Evolutionary conservation across 2,888 invertebrate species (phyloP), one percentile per base, ranked within the genome.

Genomic region (Linyphia triangularis): DNA sequence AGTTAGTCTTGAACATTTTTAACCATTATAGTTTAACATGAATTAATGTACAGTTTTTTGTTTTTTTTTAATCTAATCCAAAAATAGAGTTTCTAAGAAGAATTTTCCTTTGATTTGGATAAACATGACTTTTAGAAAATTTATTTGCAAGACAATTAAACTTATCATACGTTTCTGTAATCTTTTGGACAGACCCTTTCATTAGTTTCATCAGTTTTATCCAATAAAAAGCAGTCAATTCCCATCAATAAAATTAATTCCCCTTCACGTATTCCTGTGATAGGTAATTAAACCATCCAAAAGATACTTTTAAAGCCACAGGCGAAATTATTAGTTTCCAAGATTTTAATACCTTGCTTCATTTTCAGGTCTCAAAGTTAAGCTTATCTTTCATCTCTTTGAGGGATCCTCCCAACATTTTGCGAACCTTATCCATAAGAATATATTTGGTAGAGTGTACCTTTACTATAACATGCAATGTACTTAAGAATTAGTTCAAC

Each of bases 291-390:
- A n/a, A 33, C 30, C 28, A 67, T n/a, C n/a, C n/a, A 16, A 40
- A 72, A 43, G 22, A 13, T 72, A 22, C 43, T 69, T 33, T 16
- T 72, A 19, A 43, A 13, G 24, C 51, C n/a, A 19, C 1, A 43
- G 43, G n/a, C 24, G 43, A 72, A 22, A 72, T 43, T 72, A 72
- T 22, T 72, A 30, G 67, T 33, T 22, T 4, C 19, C 16, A 43
- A 30, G 28, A 19, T 78, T 78, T 78, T 65, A 65, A 78, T 78
- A 65, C 28, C 22, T 2, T 13, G 24, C 51, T 6, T 65, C 19
- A 51, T 78, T 78, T 65, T 19, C 28, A 51, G 5, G 51, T 2
- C 2, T 37, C 13, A 9, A 6, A 43, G 30, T 19, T 3, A 10
- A 16, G 30, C 3, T 2, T 19, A 78, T 67, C 16, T 30, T 30